phyloP scores from a whole-genome alignment of 2,113 vertebrate genomes.

The Plestiodon gilberti region DNA sequence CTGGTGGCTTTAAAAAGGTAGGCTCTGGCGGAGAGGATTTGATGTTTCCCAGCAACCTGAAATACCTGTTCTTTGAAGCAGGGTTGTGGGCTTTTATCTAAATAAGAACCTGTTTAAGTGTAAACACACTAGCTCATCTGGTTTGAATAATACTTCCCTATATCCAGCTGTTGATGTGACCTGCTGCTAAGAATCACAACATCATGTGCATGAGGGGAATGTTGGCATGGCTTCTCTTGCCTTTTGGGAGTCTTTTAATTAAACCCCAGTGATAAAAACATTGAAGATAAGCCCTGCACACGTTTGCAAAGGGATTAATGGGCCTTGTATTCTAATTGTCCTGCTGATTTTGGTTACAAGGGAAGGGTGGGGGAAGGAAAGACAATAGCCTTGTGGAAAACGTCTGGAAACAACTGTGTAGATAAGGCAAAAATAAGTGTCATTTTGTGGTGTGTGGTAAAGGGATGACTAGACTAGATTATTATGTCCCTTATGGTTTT shows the following conservation, averaged over 20 bases:
- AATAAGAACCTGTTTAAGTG: conserved; percentile 3
- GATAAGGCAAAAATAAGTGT: not conserved
- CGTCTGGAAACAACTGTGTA: not conserved
- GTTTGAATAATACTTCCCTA: not conserved
- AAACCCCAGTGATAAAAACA: conserved; percentile 19
- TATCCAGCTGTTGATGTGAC: not conserved
- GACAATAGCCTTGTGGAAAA: not conserved
- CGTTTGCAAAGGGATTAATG: conserved; percentile 16
- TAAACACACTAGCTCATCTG: conserved; percentile 21
- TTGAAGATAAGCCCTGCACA: conserved; percentile 9
- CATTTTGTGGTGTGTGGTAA: not conserved
- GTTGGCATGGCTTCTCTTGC: conserved; percentile 17
- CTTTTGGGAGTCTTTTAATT: conserved; percentile 25
- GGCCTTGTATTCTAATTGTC: conserved; percentile 18
- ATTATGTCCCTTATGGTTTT: not conserved
- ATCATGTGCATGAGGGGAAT: not conserved
- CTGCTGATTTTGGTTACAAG: not conserved
- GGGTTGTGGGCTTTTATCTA: conserved; percentile 9
- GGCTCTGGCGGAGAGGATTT: not conserved
- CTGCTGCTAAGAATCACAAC: conserved; percentile 21
- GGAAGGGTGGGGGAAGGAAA: not conserved
- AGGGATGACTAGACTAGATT: not conserved
- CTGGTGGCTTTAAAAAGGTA: conserved; percentile 7
- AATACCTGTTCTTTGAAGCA: conserved; percentile 33
- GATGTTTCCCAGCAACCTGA: conserved; percentile 24